These are phyloP conservation scores for Pocillopora damicornis DNA, from an alignment of 64 coral and sea anemone genomes.

Conservation along the genomic window DNA sequence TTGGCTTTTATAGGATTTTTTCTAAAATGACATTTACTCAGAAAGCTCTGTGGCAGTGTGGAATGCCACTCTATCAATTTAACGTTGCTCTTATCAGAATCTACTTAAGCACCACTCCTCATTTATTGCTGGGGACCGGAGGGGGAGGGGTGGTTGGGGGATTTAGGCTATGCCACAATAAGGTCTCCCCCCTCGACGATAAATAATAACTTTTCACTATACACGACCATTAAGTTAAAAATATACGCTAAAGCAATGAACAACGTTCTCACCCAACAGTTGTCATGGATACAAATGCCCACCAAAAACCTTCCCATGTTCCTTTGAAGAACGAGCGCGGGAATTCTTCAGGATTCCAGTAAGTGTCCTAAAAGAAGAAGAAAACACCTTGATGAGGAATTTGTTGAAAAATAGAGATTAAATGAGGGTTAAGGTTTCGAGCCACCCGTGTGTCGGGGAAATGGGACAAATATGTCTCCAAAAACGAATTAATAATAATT, in stretches of 20 bases:
- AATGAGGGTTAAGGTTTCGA: neutral
- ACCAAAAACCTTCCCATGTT: constrained; percentile 99
- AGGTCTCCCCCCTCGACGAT: too few species aligned
- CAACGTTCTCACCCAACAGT: constrained; percentile 87
- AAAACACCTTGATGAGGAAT: neutral
- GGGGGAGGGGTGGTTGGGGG: too few species aligned
- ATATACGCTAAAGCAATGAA: neutral
- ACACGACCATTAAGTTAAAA: too few species aligned
- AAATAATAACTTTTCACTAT: too few species aligned
- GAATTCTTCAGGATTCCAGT: constrained; percentile 99
- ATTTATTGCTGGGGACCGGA: neutral
- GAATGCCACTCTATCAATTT: too few species aligned
- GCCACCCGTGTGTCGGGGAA: too few species aligned
- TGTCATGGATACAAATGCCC: constrained; percentile 99
- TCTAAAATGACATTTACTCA: too few species aligned
- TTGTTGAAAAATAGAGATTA: neutral
- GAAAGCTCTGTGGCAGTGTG: too few species aligned
- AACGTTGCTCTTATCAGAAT: too few species aligned
- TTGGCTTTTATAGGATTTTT: too few species aligned
- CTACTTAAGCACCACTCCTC: neutral
- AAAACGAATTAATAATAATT: too few species aligned
- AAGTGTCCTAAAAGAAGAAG: constrained; percentile 72
- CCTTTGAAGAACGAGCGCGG: constrained; percentile 97
- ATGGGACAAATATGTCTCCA: too few species aligned
- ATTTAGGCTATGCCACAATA: neutral